These are phyloP conservation scores for Apodemus agrarius DNA, from an alignment of 2,797 vertebrate genomes.

Conservation along the genomic window DNA sequence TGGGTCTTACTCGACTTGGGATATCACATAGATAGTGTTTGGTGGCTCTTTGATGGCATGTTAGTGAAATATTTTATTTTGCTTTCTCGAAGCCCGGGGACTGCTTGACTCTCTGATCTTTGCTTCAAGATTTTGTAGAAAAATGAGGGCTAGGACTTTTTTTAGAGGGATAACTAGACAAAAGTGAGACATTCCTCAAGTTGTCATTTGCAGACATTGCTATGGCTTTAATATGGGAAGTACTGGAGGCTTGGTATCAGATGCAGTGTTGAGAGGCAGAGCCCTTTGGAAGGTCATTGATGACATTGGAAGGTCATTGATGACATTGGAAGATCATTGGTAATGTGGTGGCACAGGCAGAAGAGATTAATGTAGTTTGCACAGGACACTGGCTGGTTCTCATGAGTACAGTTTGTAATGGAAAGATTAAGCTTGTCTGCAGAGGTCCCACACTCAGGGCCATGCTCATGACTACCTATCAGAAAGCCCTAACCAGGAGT, in stretches of 20 bases:
- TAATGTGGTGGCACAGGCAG: not conserved
- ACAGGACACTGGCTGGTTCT: not conserved
- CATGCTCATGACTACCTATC: not conserved
- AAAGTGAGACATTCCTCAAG: not conserved
- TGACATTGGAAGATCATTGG: not conserved
- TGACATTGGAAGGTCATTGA: not conserved
- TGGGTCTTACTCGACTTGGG: rapidly evolving
- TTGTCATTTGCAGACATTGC: not conserved
- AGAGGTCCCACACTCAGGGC: no score
- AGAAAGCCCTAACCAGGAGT: not conserved
- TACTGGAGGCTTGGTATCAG: no score
- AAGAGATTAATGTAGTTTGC: not conserved
- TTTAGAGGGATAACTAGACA: not conserved
- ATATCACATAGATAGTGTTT: rapidly evolving
- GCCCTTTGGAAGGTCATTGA: not conserved
- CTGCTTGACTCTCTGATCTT: not conserved
- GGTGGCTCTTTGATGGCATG: rapidly evolving
- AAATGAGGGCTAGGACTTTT: not conserved
- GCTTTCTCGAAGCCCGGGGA: not conserved
- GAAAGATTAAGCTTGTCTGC: not conserved
- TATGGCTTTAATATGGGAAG: no score
- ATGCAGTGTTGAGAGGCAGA: no score
- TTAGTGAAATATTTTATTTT: not conserved
- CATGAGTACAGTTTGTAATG: not conserved
- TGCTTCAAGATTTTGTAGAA: not conserved